Evolutionary conservation across 1,140 invertebrate genomes (phyloP).

Genomic region (Lethrus apterus): DNA sequence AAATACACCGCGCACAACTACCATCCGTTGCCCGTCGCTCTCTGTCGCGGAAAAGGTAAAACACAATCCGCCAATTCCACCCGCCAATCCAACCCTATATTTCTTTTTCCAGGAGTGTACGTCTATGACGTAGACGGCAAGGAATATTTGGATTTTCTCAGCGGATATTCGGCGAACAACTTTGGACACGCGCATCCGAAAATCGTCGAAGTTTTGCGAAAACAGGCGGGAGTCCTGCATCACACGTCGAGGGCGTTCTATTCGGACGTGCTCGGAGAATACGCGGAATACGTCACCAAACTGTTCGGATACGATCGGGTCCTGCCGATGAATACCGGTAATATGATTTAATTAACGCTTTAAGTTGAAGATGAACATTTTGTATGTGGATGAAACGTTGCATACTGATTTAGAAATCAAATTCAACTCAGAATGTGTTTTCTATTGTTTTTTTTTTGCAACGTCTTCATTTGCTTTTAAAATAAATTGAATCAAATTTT

Average conservation of each 20-base stretch:
- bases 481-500: conserved; percentile 2
- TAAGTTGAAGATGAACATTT: no score
- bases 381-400: no score
- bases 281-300: conserved; percentile 86
- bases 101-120: conserved; percentile 64
- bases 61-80: no score
- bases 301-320: conserved; percentile 93
- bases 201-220: conserved; percentile 73
- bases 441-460: neutral
- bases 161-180: conserved; percentile 96
- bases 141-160: conserved; percentile 91
- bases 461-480: neutral
- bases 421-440: no score
- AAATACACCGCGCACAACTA: conserved; percentile 97
- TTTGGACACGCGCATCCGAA: conserved; percentile 98
- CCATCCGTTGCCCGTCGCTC: conserved; percentile 85
- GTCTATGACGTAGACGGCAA: conserved; percentile 97
- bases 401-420: no score
- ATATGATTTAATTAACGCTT: no score
- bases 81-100: no score
- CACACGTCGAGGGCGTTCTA: conserved; percentile 90
- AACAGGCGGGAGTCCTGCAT: conserved; percentile 60
- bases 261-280: conserved; percentile 85
- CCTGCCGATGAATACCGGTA: conserved; percentile 92
- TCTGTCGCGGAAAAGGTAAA: conserved; percentile 77